These are phyloP conservation scores for Epicauta chinensis DNA, from an alignment of 1,140 invertebrate genomes.

Conservation along the genomic window DNA sequence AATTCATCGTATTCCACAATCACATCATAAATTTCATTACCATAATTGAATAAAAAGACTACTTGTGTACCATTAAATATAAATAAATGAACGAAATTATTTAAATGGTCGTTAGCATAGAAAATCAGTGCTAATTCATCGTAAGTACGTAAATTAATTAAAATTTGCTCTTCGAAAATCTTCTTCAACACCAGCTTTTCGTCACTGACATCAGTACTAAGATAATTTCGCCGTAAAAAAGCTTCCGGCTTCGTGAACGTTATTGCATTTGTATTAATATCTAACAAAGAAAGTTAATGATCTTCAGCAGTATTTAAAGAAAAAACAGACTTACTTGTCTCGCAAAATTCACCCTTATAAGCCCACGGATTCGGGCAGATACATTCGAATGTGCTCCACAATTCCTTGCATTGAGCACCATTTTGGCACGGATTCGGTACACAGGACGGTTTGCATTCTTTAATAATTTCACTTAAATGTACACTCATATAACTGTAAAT, in stretches of 20 bases:
- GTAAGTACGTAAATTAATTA: constrained; percentile 83
- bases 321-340: constrained; percentile 70
- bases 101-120: constrained; percentile 88
- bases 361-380: constrained; percentile 87
- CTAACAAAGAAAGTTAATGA: constrained; percentile 48
- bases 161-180: constrained; percentile 69
- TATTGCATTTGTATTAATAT: constrained; percentile 82
- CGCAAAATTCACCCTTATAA: constrained; percentile 81
- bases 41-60: constrained; percentile 78
- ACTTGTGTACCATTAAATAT: constrained; percentile 66
- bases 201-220: constrained; percentile 56
- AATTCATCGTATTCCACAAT: constrained; percentile 66
- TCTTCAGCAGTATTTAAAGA: background rate
- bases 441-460: constrained; percentile 89
- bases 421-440: constrained; percentile 91
- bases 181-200: constrained; percentile 60
- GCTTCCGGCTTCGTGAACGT: constrained; percentile 79
- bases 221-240: constrained; percentile 71
- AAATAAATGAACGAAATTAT: constrained; percentile 89
- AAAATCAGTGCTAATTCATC: constrained; percentile 74
- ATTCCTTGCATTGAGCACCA: constrained; percentile 81
- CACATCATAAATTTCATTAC: constrained; percentile 71
- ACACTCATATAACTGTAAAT: constrained; percentile 93
- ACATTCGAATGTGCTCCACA: constrained; percentile 88
- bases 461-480: constrained; percentile 81